Percentiles rank a stretch among this genome's conserved stretches.
Conservation (phyloP, 2,888 invertebrate species). For the Rhodophaea formosa region DNA sequence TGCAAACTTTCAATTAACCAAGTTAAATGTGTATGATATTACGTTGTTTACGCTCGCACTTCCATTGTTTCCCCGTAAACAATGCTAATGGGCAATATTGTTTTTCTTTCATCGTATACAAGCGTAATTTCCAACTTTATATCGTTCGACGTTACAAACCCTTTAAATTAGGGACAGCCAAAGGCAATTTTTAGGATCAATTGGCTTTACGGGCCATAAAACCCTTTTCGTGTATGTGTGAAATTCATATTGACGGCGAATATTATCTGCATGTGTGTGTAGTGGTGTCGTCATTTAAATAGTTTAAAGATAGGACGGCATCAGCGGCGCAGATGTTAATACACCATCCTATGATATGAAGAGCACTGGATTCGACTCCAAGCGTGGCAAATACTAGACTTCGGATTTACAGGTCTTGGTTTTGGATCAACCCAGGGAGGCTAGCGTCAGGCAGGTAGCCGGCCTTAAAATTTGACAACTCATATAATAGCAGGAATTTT, state of each 20-base stretch:
- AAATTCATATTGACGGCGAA: slow-evolving; percentile 41
- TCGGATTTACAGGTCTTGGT: no score
- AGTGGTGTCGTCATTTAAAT: not conserved
- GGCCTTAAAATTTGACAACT: no score
- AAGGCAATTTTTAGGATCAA: slow-evolving; percentile 61
- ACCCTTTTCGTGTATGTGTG: slow-evolving; percentile 55
- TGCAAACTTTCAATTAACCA: slow-evolving; percentile 24
- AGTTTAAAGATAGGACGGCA: no score
- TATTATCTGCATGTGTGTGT: slow-evolving; percentile 23
- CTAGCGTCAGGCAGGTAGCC: no score
- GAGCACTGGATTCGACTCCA: no score
- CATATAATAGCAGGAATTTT: no score
- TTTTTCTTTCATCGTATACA: slow-evolving; percentile 14
- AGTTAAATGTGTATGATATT: slow-evolving; percentile 21
- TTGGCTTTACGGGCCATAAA: slow-evolving; percentile 66
- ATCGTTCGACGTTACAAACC: slow-evolving; percentile 25
- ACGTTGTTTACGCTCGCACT: slow-evolving; percentile 15
- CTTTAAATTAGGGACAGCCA: slow-evolving; percentile 38
- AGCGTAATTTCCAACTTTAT: slow-evolving; percentile 15
- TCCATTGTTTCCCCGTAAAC: slow-evolving; percentile 18
- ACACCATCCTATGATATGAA: no score
- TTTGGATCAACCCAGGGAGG: no score
- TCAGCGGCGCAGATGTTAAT: no score
- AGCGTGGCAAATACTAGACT: no score
- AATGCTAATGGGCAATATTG: slow-evolving; percentile 21